Percentiles rank a stretch among this genome's conserved stretches.
Conservation (phyloP, 2,113 vertebrate species). For the Polypterus senegalus region DNA sequence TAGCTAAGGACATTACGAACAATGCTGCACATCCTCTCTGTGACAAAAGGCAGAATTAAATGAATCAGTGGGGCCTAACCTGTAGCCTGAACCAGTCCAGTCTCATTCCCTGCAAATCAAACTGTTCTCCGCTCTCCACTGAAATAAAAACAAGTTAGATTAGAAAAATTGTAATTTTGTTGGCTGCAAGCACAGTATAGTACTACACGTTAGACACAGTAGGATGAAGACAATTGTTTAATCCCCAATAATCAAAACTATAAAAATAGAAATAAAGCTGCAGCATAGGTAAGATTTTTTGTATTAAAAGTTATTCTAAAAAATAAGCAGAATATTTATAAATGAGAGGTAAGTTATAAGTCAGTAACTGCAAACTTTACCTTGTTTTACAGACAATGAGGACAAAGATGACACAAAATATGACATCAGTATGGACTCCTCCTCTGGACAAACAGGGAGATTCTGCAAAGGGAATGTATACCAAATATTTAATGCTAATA, state of each 20-base stretch:
- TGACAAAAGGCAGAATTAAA: too few species aligned
- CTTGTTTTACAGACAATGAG: slow-evolving; percentile 66
- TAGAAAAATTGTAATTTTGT: too few species aligned
- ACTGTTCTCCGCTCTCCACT: slow-evolving; percentile 66
- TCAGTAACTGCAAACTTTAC: slow-evolving; percentile 30
- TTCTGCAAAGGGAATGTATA: slow-evolving; percentile 44
- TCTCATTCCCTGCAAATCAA: slow-evolving; percentile 69
- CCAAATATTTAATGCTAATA: background rate
- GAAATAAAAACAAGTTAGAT: slow-evolving; percentile 7
- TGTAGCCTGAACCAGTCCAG: slow-evolving; percentile 87
- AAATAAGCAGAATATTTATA: too few species aligned
- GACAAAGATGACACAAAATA: slow-evolving; percentile 79
- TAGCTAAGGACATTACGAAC: too few species aligned
- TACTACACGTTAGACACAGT: too few species aligned
- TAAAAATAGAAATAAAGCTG: background rate
- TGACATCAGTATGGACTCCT: slow-evolving; percentile 79
- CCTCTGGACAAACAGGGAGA: slow-evolving; percentile 83
- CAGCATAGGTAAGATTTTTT: background rate
- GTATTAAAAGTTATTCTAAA: background rate
- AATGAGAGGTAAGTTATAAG: too few species aligned
- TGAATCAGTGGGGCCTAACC: slow-evolving; percentile 34
- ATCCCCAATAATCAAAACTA: too few species aligned
- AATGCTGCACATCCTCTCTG: too few species aligned
- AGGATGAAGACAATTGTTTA: too few species aligned
- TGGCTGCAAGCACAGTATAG: too few species aligned